Percentiles rank a stretch among this genome's conserved stretches.
These are phyloP conservation scores for Drosophila navojoa DNA, from an alignment of 1,140 invertebrate species.

Conservation along the genomic window DNA sequence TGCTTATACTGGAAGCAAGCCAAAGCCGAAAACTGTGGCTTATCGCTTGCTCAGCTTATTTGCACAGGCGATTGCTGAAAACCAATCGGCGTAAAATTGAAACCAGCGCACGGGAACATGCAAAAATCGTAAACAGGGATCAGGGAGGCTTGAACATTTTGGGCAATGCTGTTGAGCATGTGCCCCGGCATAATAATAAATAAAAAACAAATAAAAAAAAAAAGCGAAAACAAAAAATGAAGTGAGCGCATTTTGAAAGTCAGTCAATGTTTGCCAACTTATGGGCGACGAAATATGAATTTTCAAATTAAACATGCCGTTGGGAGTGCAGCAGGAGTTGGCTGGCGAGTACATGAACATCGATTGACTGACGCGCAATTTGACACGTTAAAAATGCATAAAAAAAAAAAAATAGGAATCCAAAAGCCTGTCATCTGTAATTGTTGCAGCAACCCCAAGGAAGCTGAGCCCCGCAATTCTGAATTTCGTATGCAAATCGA, in stretches of 20 bases:
- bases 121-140: slow-evolving; percentile 57
- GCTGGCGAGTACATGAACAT: slow-evolving; percentile 37
- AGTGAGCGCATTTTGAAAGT: slow-evolving; percentile 48
- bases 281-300: slow-evolving; percentile 73
- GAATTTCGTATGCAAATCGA: slow-evolving; percentile 80
- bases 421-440: slow-evolving; percentile 62
- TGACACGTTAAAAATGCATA: slow-evolving; percentile 81
- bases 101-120: slow-evolving; percentile 63
- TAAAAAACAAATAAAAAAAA: slow-evolving; percentile 71
- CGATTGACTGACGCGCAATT: slow-evolving; percentile 82
- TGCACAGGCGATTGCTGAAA: slow-evolving; percentile 83
- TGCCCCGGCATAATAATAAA: slow-evolving; percentile 72
- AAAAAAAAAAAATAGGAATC: slow-evolving; percentile 29
- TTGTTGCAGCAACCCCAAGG: slow-evolving; percentile 71
- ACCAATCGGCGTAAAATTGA: slow-evolving; percentile 83
- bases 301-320: slow-evolving; percentile 76
- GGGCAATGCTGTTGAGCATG: slow-evolving; percentile 33
- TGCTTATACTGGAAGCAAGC: slow-evolving; percentile 28
- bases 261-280: slow-evolving; percentile 57
- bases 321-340: slow-evolving; percentile 10
- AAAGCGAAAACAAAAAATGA: slow-evolving; percentile 55
- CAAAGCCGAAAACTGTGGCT: slow-evolving; percentile 56
- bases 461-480: slow-evolving; percentile 9
- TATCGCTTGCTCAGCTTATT: slow-evolving; percentile 79
- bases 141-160: slow-evolving; percentile 12